Evolutionary conservation across 2,888 invertebrate species (phyloP), one percentile per base, ranked within the genome.

Genomic region (Sarcophaga variegata): DNA sequence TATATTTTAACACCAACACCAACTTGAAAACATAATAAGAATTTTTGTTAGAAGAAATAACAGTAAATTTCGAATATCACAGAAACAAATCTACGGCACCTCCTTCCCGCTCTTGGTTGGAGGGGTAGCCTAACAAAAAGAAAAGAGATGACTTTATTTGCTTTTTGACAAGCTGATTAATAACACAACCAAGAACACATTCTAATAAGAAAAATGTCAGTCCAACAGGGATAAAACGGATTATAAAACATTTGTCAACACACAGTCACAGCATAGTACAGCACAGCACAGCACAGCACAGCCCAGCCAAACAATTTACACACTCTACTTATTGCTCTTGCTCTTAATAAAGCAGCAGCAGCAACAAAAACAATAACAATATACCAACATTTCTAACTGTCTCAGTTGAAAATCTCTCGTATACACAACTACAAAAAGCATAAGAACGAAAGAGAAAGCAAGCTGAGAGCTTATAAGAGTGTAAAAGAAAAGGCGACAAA

Each of bases 121-220:
- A 37, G 37, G 37, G 37, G 37, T 37, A 8, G 12, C 5, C 12
- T 54, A 54, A 4, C 17, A 54, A 54, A 54, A 54, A 54, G 12
- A 82, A 87, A 71, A 45, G 85, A 83, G 88, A 86, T 74, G 81
- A 79, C 77, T 72, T 79, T 64, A 87, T 82, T 84, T 85, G 67
- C 70, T 71, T 62, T 66, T 49, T 22, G 59, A 27, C 72, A 63
- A 78, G 75, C 60, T 78, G 83, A 81, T 69, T 74, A 81, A 86
- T 78, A 84, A 69, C 60, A 67, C 62, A 64, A 85, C 86, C 70
- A 85, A 14, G 5, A 12, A 87, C 79, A 83, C 74, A 84, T 88
- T 84, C 88, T 89, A 85, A 85, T 87, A 88, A 88, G 86, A 82
- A 85, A 72, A 79, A 81, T 84, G 78, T 83, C 80, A 80, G 12